These are phyloP conservation scores for Gisinianus flammeolus DNA, from an alignment of 2,888 invertebrate genomes.

Conservation along the genomic window DNA sequence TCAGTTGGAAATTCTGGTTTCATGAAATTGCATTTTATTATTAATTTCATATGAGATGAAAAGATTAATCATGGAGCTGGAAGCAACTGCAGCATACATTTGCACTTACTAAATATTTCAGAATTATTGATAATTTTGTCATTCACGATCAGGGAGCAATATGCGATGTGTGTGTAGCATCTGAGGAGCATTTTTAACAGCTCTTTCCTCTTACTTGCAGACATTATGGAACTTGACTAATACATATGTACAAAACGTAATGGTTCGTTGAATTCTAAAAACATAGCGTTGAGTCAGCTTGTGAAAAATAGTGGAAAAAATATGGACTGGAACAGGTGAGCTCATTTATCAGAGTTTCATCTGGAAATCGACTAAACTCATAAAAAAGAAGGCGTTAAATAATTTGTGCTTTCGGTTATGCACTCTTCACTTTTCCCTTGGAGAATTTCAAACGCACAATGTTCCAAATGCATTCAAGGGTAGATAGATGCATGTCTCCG, in stretches of 20 bases:
- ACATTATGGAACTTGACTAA: background rate
- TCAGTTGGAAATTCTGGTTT: too few relatives aligned
- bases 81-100: too few relatives aligned
- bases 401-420: conserved; percentile 4
- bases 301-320: background rate
- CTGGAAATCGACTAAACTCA: conserved; percentile 10
- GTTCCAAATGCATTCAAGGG: too few relatives aligned
- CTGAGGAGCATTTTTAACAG: background rate
- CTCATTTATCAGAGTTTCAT: conserved; percentile 7
- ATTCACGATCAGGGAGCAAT: too few relatives aligned
- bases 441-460: too few relatives aligned
- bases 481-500: background rate
- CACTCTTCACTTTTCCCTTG: background rate
- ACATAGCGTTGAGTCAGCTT: background rate
- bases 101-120: too few relatives aligned
- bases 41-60: too few relatives aligned
- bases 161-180: too few relatives aligned
- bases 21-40: too few relatives aligned
- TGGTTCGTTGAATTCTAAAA: background rate
- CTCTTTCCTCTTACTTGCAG: background rate
- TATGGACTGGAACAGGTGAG: background rate
- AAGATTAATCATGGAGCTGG: too few relatives aligned
- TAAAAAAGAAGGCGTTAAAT: conserved; percentile 2
- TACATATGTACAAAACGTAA: background rate
- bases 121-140: too few relatives aligned